These are phyloP conservation scores for Dryobates pubescens DNA, from an alignment of 2,797 vertebrate genomes.

Conservation along the genomic window DNA sequence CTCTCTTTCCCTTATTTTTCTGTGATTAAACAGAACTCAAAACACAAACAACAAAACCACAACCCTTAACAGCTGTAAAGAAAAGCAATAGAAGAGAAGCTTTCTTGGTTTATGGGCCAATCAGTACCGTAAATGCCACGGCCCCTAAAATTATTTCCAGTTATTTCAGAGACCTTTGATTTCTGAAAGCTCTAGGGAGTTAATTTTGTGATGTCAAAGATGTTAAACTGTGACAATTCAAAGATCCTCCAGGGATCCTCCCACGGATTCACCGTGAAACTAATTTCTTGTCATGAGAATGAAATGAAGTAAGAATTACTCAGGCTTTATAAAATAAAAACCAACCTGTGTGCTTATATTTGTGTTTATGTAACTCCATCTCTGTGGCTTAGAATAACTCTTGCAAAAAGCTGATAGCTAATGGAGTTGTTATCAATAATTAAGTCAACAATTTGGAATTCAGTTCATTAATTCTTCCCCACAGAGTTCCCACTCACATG, in stretches of 20 bases:
- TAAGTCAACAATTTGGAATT: background rate
- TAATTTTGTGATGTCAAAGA: background rate
- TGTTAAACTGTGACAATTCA: slow-evolving; percentile 9
- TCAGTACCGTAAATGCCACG: background rate
- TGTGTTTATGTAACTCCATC: background rate
- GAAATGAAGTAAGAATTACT: background rate
- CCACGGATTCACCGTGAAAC: background rate
- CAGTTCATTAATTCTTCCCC: background rate
- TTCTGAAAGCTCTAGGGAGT: slow-evolving; percentile 9
- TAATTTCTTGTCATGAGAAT: slow-evolving; percentile 1
- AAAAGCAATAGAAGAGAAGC: background rate
- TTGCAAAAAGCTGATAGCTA: background rate
- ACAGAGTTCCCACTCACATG: background rate
- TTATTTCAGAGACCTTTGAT: slow-evolving; percentile 16
- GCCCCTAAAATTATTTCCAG: background rate
- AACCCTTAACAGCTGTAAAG: background rate
- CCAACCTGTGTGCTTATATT: background rate
- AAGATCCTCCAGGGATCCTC: background rate
- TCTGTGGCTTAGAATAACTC: background rate
- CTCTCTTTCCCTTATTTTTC: background rate
- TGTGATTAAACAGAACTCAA: background rate
- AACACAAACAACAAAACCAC: background rate
- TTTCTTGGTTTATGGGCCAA: background rate
- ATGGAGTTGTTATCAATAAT: background rate
- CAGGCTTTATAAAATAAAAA: background rate